Evolutionary conservation across 1,140 invertebrate genomes (phyloP).

Genomic region (Ceratina australensis): DNA sequence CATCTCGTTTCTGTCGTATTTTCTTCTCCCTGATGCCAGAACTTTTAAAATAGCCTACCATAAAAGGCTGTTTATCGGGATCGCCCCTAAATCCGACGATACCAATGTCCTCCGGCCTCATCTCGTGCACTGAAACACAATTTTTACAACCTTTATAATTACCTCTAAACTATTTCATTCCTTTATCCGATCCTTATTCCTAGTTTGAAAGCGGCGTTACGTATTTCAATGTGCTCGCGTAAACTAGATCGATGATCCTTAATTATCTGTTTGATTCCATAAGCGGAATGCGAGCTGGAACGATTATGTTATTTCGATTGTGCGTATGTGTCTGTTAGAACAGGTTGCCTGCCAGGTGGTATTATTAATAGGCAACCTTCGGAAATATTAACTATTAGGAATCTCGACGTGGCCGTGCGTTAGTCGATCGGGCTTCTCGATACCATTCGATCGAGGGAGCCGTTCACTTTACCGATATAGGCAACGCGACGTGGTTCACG

Average conservation of each 20-base stretch:
- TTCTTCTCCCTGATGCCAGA: constrained; percentile 79
- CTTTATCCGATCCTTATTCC: background rate
- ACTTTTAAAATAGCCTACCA: constrained; percentile 91
- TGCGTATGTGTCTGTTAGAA: constrained; percentile 65
- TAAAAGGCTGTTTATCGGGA: constrained; percentile 92
- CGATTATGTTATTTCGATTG: constrained; percentile 14
- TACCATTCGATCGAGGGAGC: constrained; percentile 44
- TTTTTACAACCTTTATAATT: background rate
- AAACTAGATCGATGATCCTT: background rate
- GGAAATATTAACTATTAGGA: constrained; percentile 74
- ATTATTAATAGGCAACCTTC: constrained; percentile 76
- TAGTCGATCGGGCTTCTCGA: constrained; percentile 26
- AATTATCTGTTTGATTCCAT: constrained; percentile 31
- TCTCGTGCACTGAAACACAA: constrained; percentile 84
- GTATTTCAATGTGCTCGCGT: background rate
- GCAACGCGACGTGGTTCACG: constrained; percentile 27
- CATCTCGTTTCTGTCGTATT: constrained; percentile 76
- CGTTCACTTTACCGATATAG: constrained; percentile 63
- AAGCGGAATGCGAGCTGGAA: constrained; percentile 42
- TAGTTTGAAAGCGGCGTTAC: background rate
- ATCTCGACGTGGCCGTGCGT: constrained; percentile 59
- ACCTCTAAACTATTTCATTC: background rate
- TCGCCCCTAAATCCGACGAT: constrained; percentile 87
- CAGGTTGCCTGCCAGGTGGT: constrained; percentile 56
- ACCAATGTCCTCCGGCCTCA: constrained; percentile 91